Evolutionary conservation across 2,888 invertebrate genomes (phyloP).

Genomic region (Deladenus siricidicola): DNA sequence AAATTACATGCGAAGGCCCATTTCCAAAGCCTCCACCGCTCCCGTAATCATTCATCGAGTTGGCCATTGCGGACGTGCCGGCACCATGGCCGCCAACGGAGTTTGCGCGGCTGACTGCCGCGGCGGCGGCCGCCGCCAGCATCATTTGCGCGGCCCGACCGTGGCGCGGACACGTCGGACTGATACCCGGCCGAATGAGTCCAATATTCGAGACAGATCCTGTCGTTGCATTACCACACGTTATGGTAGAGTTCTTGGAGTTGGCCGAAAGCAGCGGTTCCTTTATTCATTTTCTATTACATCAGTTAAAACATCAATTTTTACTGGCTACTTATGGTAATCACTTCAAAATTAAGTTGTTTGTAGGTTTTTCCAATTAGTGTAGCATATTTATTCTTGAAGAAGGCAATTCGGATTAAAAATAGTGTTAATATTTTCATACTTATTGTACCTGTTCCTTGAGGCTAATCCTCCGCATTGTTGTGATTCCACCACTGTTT

Average conservation of each 20-base stretch:
- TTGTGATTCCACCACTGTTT: too few species aligned
- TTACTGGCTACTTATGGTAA: background rate
- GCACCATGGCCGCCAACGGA: conserved; percentile 12
- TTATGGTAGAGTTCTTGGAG: conserved; percentile 32
- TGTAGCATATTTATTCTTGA: too few species aligned
- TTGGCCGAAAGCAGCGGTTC: conserved; percentile 46
- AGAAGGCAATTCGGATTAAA: too few species aligned
- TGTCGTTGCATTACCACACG: too few species aligned
- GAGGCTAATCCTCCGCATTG: too few species aligned
- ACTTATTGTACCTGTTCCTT: too few species aligned
- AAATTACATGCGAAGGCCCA: background rate
- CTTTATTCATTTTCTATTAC: conserved; percentile 20
- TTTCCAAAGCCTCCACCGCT: background rate
- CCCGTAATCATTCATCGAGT: background rate
- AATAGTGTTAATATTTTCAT: too few species aligned
- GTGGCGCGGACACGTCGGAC: conserved; percentile 52
- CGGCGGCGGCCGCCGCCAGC: conserved; percentile 10
- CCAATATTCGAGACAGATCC: conserved; percentile 1
- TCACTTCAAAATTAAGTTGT: background rate
- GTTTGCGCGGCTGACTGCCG: conserved; percentile 27
- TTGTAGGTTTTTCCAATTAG: background rate
- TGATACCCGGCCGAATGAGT: conserved; percentile 40
- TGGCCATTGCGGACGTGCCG: background rate
- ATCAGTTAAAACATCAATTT: background rate
- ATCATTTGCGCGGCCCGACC: conserved; percentile 40